phyloP scores from a whole-genome alignment of 2,888 invertebrate genomes.

The Pandemis cinnamomeana region DNA sequence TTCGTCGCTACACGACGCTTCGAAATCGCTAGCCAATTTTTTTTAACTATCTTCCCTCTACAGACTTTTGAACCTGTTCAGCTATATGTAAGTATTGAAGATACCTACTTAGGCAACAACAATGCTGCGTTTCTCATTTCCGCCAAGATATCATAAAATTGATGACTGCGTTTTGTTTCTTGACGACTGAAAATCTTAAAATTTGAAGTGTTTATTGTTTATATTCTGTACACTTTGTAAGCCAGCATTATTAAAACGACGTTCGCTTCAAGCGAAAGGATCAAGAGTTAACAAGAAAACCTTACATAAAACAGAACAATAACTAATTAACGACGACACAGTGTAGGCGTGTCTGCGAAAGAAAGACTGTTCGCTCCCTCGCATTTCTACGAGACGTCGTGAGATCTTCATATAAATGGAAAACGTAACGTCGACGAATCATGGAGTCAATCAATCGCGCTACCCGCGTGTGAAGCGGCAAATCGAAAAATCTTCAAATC shows the following conservation, averaged over 20 bases:
- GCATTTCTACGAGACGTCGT: conserved; percentile 52
- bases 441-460: conserved; percentile 71
- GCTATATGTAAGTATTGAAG: too few relatives aligned
- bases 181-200: not conserved
- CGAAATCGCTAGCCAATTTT: too few relatives aligned
- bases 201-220: too few relatives aligned
- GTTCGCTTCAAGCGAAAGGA: not conserved
- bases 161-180: not conserved
- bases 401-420: conserved; percentile 76
- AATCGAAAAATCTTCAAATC: conserved; percentile 72
- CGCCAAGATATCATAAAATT: conserved; percentile 1
- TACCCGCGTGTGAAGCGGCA: conserved; percentile 73
- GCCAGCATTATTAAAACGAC: too few relatives aligned
- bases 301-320: not conserved
- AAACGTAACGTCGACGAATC: conserved; percentile 67
- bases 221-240: too few relatives aligned
- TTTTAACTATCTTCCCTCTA: too few relatives aligned
- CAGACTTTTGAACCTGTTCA: too few relatives aligned
- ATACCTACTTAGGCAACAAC: not conserved
- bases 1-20: too few relatives aligned
- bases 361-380: conserved; percentile 11
- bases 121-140: not conserved
- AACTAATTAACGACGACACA: conserved; percentile 29
- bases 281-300: not conserved
- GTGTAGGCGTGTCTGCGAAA: conserved; percentile 29